Evolutionary conservation across 2,888 invertebrate genomes (phyloP), one percentile per base, ranked within the genome.

Genomic region (Heliconius hortense): DNA sequence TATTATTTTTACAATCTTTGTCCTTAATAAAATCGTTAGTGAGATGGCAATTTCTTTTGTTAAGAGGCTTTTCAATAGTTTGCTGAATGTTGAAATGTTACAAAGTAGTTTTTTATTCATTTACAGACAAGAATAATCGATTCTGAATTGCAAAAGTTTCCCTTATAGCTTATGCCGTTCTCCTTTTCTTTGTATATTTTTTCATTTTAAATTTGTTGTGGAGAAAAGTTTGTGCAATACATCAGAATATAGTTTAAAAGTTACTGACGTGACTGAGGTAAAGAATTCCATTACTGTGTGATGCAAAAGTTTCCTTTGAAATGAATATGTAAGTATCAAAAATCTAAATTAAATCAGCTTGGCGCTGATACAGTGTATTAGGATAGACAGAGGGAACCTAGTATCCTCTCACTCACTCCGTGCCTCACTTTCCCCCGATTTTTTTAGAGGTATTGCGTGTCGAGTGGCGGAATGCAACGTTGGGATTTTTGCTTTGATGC

Each of bases 1-100:
- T 81, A 72, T 79, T 82, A 56, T 70, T 75, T 77, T 73, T 71
- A 71, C 53, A 48, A 71, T 69, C 73, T 75, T 74, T 77, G 39
- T 62, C 62, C 63, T 43, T 72, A 72, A 74, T 68, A 72, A 72
- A 76, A 74, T 59, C 74, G 69, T 63, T 74, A 70, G 74, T 74
- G 74, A 74, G 53, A 74, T 69, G 56, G 74, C 69, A 70, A 70
- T 74, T 70, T 56, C 35, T 39, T 53, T 70, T 63, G 31, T 56
- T 39, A 15, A 70, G 53, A 56, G 62, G 31, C 18, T 68, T 53
- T 63, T 70, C 63, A 56, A 70, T 70, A 62, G 53, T 53, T 70
- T 69, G 24, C 43, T 59, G 59, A 21, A n/a, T 53, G 63, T 63
- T 74, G 63, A 70, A 53, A 59, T 71, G 69, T 31, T 56, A 56